Evolutionary conservation across 92 coral and sea anemone species (phyloP), one percentile per base, ranked within the genome.

Genomic region (Parazoanthus darwini): DNA sequence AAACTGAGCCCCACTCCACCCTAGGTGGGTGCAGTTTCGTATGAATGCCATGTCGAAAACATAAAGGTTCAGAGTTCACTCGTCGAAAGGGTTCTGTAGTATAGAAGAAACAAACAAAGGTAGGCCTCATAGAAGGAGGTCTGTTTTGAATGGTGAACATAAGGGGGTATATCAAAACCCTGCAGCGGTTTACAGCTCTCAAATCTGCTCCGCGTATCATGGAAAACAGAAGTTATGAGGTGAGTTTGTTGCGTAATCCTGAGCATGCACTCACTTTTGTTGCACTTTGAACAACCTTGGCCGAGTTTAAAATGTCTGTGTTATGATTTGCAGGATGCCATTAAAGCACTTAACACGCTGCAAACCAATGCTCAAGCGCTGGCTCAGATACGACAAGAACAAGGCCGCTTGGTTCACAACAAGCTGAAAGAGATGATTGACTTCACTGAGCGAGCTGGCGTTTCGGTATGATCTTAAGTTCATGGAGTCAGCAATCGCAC

Each of bases 301-400:
- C 11, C 11, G 54, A 39, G 29, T 50, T 76, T 26, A 37, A 39
- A 76, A 18, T 22, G 4, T 22, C 26, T 39, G 25, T 82, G 29
- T 82, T 43, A 75, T 67, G 51, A 35, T 82, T 67, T 73, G 13
- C 72, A 97, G 99, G 98, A 96, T 90, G 99, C 99, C 9, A 93
- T 97, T 63, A 97, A 94, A 88, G 93, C 94, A 5, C 95, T 97
- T 26, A 95, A 95, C 91, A 92, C 97, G 35, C 92, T 97, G 15
- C 99, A 97, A 86, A 95, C 99, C 7, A 97, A 97, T 79, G 98
- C 99, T 16, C 94, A 96, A 74, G 98, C 89, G 4, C 86, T 97
- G 58, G 93, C 92, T n/a, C 93, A 97, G 91, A 95, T 95, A 73
- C 91, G 98, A 15, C 95, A 81, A 51, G 93, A 85, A 39, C 72